Conservation (phyloP, 2,113 vertebrate genomes). For the Barnardius zonarius region DNA sequence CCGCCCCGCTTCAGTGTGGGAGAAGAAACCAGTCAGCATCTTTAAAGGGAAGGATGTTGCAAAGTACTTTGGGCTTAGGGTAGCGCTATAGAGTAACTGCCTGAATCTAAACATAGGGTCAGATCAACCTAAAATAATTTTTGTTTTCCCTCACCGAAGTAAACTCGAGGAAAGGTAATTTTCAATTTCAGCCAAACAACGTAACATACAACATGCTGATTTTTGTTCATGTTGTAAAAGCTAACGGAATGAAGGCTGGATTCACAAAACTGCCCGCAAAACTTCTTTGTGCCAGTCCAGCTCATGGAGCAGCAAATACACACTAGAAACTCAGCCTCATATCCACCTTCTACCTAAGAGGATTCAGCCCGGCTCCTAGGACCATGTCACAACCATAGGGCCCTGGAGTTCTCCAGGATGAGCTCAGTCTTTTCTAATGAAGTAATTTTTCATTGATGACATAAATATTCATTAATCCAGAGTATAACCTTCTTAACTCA, state of each 20-base stretch:
- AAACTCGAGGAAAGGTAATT: background rate
- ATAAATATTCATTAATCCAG: background rate
- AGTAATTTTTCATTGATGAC: background rate
- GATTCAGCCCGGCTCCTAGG: background rate
- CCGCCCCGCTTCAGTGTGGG: too few species aligned
- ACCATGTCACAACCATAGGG: fast-evolving
- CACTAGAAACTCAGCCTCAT: background rate
- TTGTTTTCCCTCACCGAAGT: background rate
- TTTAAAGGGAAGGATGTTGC: background rate
- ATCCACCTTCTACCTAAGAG: background rate
- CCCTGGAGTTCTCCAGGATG: fast-evolving
- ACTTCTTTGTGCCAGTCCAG: background rate
- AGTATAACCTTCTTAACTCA: background rate
- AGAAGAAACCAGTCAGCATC: background rate
- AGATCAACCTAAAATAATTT: background rate
- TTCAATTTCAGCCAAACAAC: background rate
- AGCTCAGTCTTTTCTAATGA: background rate
- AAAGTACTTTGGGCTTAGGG: background rate
- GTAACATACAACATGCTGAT: background rate
- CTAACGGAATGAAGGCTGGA: background rate
- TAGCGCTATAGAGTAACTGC: background rate
- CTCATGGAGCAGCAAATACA: background rate
- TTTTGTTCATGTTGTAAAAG: background rate
- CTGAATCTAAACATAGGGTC: background rate
- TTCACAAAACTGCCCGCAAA: background rate